Evolutionary conservation across 2,888 invertebrate genomes (phyloP).

Genomic region (Torymus texanus): DNA sequence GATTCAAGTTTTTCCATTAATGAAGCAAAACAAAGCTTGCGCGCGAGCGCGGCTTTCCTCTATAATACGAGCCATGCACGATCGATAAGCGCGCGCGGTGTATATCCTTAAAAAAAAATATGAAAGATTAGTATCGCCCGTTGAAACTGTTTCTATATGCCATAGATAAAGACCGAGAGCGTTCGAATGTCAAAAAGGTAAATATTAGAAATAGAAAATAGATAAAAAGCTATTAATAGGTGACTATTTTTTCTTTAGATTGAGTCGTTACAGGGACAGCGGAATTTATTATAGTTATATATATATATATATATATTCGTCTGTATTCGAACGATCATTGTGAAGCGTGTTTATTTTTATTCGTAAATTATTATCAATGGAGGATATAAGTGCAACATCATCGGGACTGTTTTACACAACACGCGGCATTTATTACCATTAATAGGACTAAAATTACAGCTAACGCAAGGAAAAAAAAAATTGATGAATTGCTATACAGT

Average conservation of each 20-base stretch:
- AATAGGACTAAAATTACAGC: no score
- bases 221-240: conserved; percentile 29
- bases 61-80: conserved; percentile 1
- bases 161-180: conserved; percentile 34
- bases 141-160: conserved; percentile 24
- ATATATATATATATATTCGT: no score
- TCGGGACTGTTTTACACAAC: no score
- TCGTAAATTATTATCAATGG: no score
- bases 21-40: conserved; percentile 10
- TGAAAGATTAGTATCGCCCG: conserved; percentile 17
- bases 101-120: conserved; percentile 9
- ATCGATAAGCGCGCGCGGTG: conserved; percentile 30
- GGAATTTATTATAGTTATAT: no score
- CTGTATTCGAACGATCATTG: no score
- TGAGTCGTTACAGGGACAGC: neutral
- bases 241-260: neutral
- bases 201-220: conserved; percentile 49
- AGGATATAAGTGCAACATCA: no score
- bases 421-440: no score
- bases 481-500: no score
- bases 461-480: no score
- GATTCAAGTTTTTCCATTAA: conserved; percentile 31
- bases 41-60: neutral
- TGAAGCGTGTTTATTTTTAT: no score
- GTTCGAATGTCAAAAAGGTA: conserved; percentile 44